These are phyloP conservation scores for Gallinago jamesoni DNA, from an alignment of 2,113 vertebrate species.

Conservation along the genomic window DNA sequence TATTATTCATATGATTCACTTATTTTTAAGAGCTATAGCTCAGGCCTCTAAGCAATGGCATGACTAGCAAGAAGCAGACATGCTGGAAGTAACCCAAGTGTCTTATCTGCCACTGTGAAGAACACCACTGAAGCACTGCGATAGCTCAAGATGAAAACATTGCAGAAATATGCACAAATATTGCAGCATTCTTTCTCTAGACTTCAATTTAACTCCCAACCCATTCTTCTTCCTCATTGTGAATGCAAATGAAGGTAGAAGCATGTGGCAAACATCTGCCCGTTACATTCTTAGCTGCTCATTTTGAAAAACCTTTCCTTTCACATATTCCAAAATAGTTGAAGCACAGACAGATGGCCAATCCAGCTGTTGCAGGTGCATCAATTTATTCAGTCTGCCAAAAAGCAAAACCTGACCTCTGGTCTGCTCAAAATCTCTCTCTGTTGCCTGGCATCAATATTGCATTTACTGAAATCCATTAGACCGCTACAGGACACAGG, in stretches of 20 bases:
- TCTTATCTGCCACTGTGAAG: background rate
- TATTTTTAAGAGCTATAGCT: background rate
- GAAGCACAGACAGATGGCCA: background rate
- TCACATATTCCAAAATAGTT: background rate
- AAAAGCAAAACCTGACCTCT: background rate
- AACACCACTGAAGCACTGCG: background rate
- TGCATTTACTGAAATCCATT: background rate
- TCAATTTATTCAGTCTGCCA: background rate
- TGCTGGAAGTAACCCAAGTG: background rate
- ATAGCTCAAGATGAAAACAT: background rate
- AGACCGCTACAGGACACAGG: background rate
- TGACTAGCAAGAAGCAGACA: background rate
- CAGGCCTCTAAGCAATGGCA: background rate
- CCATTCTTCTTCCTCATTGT: background rate
- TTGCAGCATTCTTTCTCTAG: background rate
- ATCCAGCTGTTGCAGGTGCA: background rate
- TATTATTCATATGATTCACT: background rate
- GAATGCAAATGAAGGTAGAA: background rate
- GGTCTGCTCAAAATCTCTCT: background rate
- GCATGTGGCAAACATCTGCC: background rate
- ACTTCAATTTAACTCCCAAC: background rate
- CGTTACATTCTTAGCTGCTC: background rate
- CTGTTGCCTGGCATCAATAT: background rate
- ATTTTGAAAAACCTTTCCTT: background rate
- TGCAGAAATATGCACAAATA: background rate